Base-by-base conservation (phyloP, 2,888 invertebrate genomes). In the Phalera bucephala region DNA sequence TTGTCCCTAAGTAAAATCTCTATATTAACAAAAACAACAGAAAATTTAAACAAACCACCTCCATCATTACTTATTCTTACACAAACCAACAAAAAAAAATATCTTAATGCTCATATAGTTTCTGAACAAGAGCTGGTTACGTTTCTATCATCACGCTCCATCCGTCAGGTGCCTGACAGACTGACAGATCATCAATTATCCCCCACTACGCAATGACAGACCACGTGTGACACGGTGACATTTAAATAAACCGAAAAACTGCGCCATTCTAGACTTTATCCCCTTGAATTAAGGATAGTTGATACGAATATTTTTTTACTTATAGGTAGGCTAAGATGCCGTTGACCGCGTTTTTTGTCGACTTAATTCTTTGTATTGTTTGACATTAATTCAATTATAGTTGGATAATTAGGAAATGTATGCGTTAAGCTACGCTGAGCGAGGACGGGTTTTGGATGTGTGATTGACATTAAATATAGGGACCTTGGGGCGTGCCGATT, bases 181-280 rank as follows among this genome's bases (percentile, higher is more conserved):
- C 35, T 53, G 67, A 68, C 68, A 52, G 59, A 64, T 68, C 74
- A 79, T 80, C 64, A 74, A 80, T 80, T 80, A 81, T 80, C 77
- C 64, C 78, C 79, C 68, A 56, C 73, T 49, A 47, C 39, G 74
- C 60, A 46, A 44, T 72, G 78, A 73, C 75, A 68, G 52, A 42
- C 61, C 72, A 68, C 64, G 67, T 66, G 70, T 69, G 69, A 72
- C 72, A 62, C 52, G 37, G 43, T 49, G 37, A 48, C 47, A 49
- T 17, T 13, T 34, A 44, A 53, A 54, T 11, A 28, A 7, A 6
- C 6, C 10, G 1, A 9, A 19, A 29, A 11, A 10, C 3, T 29
- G 14, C 7, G 7, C 17, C 3, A 29, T 19, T 19, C 4, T 19
- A 29, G 7, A 19, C 29, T 8, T 11, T 29, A 29, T 11, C 11